These are phyloP conservation scores for Sycobia sp. DNA, from an alignment of 1,140 invertebrate genomes.

Conservation along the genomic window DNA sequence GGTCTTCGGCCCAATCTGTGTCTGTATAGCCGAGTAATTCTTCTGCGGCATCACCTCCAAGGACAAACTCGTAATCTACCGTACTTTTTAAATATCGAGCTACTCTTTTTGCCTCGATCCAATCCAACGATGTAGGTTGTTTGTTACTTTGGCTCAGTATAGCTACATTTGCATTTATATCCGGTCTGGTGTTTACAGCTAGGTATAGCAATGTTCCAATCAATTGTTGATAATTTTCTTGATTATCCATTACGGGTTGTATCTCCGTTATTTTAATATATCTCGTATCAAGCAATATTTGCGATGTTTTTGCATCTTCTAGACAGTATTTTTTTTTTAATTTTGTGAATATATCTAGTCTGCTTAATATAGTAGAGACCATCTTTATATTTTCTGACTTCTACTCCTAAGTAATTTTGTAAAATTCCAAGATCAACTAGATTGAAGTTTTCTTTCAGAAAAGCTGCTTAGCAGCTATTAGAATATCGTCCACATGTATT, in stretches of 20 bases:
- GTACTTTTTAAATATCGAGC: constrained; percentile 38
- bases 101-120: too few relatives aligned
- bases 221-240: background rate
- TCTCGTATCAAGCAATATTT: too few relatives aligned
- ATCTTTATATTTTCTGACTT: background rate
- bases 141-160: background rate
- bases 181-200: too few relatives aligned
- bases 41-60: background rate
- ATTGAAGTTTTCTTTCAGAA: background rate
- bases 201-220: too few relatives aligned
- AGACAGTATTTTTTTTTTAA: background rate
- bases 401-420: background rate
- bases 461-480: background rate
- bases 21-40: constrained; percentile 30
- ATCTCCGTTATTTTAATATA: constrained; percentile 15
- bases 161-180: too few relatives aligned
- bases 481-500: too few relatives aligned
- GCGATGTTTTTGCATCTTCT: too few relatives aligned
- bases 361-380: background rate
- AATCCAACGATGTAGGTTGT: constrained; percentile 10
- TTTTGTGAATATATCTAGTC: background rate
- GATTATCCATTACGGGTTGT: background rate
- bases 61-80: constrained; percentile 20
- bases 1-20: constrained; percentile 38
- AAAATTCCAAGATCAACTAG: too few relatives aligned